These are phyloP conservation scores for Oreochromis grahami DNA, from an alignment of 2,797 vertebrate species.

Conservation along the genomic window DNA sequence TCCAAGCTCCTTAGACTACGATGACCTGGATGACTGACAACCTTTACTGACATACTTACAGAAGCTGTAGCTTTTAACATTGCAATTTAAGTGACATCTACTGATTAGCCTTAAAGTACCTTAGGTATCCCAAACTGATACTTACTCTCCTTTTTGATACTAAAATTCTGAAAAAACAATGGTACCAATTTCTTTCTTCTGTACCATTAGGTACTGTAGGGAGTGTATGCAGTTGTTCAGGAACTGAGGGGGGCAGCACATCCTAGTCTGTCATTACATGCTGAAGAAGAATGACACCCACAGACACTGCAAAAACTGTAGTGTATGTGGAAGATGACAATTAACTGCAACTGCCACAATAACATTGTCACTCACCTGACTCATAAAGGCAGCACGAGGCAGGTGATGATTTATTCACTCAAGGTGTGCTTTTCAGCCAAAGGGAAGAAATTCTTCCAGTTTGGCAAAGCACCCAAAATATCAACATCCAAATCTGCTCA, in stretches of 20 bases:
- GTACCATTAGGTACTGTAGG: neutral
- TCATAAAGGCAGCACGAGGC: neutral
- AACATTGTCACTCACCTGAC: neutral
- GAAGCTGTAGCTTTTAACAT: neutral
- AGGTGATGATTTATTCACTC: neutral
- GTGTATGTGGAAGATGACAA: neutral
- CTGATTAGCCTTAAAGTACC: neutral
- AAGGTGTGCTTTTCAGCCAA: neutral
- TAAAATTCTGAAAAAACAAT: neutral
- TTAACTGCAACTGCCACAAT: neutral
- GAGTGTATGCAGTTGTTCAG: neutral
- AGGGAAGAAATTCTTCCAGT: neutral
- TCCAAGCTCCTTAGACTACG: accelerated
- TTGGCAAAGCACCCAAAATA: neutral
- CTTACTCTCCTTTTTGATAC: neutral
- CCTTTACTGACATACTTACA: neutral
- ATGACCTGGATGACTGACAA: neutral
- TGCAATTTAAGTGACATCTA: neutral
- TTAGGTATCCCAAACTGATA: neutral
- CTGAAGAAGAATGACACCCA: neutral
- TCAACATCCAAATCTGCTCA: neutral
- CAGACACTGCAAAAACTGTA: neutral
- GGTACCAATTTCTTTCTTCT: neutral
- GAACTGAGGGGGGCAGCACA: neutral
- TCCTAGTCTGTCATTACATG: neutral